A percentile compares a stretch with the other conserved stretches of the same genome.
Evolutionary conservation across 2,888 invertebrate genomes (phyloP).

Genomic region (Polymixis flavicincta): DNA sequence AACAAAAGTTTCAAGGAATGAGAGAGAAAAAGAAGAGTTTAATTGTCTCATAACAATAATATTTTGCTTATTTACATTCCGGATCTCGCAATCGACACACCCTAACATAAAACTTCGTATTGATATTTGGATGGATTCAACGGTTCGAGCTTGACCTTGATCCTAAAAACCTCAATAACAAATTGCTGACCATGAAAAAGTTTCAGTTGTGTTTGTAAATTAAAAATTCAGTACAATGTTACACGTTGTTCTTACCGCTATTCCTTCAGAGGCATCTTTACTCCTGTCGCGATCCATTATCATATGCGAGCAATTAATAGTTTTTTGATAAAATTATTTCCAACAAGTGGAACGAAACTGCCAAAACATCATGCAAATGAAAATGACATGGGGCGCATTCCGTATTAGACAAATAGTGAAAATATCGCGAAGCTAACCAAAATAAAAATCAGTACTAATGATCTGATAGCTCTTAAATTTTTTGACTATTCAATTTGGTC

Average conservation of each 20-base stretch:
- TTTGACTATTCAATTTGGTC: too few species aligned
- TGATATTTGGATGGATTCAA: conserved; percentile 2
- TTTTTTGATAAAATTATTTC: conserved; percentile 8
- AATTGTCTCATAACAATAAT: neutral
- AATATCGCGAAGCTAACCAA: too few species aligned
- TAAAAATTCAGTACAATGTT: neutral
- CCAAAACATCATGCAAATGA: conserved; percentile 60
- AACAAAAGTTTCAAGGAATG: neutral
- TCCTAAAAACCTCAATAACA: conserved; percentile 25
- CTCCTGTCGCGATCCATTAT: conserved; percentile 83
- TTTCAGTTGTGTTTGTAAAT: conserved; percentile 17
- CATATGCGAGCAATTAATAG: conserved; percentile 28
- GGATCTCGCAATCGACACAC: conserved; percentile 1
- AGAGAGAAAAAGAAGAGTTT: neutral
- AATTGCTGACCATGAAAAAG: conserved; percentile 47
- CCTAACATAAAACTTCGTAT: conserved; percentile 14
- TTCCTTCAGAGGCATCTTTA: conserved; percentile 88
- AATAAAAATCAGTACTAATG: too few species aligned
- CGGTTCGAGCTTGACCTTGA: conserved; percentile 48
- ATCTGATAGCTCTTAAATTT: too few species aligned
- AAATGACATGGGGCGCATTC: too few species aligned
- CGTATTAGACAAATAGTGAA: too few species aligned
- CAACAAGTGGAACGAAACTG: conserved; percentile 28
- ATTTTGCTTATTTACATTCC: neutral
- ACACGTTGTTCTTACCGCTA: conserved; percentile 80